Base-by-base conservation (phyloP, 2,888 invertebrate species). In the Caenorhabditis sp. region DNA sequence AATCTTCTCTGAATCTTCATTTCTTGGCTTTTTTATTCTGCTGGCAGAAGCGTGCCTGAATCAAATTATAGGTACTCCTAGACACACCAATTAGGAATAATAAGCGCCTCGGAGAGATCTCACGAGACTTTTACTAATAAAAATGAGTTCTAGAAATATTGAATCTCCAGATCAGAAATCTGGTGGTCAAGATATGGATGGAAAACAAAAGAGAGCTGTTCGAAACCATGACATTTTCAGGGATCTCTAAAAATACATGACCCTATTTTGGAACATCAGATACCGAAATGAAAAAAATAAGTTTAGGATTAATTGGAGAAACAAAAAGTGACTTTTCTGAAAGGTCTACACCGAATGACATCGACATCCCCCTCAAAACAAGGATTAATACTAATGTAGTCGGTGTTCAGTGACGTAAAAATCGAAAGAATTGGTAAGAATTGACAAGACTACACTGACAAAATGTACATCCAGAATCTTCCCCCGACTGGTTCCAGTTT, bases 11-110 rank as follows among this genome's bases (percentile, higher is more conserved):
- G 69, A 61, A 59, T 76, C 76, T 38, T 76, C 38, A 61, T 59
- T 68, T 76, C 22, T 28, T 76, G 6, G 19, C 44, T 24, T 26
- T 35, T 28, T n/a, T 74, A n/a, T n/a, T n/a, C n/a, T n/a, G n/a
- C n/a, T n/a, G n/a, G 61, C n/a, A 14, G 54, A 16, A 38, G 4
- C 4, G 54, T 8, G 22, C 14, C 54, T 61, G 63, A 69, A 77
- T 77, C 38, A 77, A 77, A 77, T 77, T 77, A 77, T 68, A 76
- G 61, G 51, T 49, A 28, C 56, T 35, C 19, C 47, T 47, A 51
- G 56, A 35, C 56, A 26, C 54, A 24, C 75, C 58, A 75, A 75
- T 75, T 75, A 58, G 66, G 58, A 31, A 59, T 75, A 75, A 75
- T 75, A 75, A 66, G 58, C 8, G 51, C 10, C 31, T 24, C 1